phyloP scores from a whole-genome alignment of 2,888 invertebrate genomes.

The Pediacus dermestoides region DNA sequence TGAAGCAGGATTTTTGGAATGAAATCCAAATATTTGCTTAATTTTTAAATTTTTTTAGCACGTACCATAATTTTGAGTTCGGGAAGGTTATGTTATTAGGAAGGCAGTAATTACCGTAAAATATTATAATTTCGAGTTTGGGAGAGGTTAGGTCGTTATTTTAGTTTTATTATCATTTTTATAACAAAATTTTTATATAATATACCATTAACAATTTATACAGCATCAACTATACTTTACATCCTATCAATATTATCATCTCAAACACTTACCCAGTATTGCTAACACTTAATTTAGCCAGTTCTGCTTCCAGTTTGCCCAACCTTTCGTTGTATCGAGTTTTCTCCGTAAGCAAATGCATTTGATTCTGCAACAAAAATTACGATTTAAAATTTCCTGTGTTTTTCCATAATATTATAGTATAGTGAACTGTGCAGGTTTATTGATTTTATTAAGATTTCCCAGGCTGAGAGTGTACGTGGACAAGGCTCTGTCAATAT shows the following conservation, averaged over 20 bases:
- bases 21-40: no score
- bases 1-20: no score
- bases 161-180: no score
- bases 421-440: constrained; percentile 18
- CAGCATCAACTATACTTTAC: no score
- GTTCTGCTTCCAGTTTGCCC: constrained; percentile 64
- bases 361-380: constrained; percentile 56
- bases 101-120: no score
- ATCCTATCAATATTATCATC: background rate
- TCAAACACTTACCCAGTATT: constrained; percentile 27
- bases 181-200: no score
- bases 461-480: constrained; percentile 42
- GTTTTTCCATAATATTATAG: background rate
- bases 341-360: constrained; percentile 63
- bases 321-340: constrained; percentile 66
- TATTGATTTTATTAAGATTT: constrained; percentile 47
- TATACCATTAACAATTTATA: no score
- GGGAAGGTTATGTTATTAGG: no score
- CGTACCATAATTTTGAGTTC: no score
- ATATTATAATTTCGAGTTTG: no score
- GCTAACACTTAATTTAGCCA: constrained; percentile 49
- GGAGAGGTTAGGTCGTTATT: no score
- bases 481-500: constrained; percentile 57
- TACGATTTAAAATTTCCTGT: constrained; percentile 1
- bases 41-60: no score